These are phyloP conservation scores for Sylvicola cinctus DNA, from an alignment of 2,888 invertebrate species.

Conservation along the genomic window DNA sequence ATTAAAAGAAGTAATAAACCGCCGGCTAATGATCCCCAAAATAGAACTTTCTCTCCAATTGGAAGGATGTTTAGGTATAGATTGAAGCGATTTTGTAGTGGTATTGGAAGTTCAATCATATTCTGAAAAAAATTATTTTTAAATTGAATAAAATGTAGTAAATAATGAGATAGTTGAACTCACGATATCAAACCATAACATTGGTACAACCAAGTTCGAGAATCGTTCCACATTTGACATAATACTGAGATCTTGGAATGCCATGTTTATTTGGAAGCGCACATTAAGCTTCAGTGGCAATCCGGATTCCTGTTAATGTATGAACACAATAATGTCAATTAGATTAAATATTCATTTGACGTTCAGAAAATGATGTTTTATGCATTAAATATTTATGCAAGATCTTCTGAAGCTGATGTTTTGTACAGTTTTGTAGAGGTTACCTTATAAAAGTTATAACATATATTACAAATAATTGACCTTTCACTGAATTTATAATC, in stretches of 20 bases:
- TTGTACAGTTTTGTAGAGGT: too few species aligned
- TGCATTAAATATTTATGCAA: too few species aligned
- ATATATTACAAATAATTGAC: too few species aligned
- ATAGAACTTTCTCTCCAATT: slow-evolving; percentile 28
- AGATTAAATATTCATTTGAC: not conserved
- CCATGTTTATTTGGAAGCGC: slow-evolving; percentile 76
- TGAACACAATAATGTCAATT: not conserved
- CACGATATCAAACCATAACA: slow-evolving; percentile 82
- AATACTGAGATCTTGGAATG: slow-evolving; percentile 41
- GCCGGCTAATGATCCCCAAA: slow-evolving; percentile 17
- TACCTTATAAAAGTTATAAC: too few species aligned
- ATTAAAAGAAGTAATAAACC: slow-evolving; percentile 17
- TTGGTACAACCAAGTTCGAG: slow-evolving; percentile 49
- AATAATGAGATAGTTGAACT: too few species aligned
- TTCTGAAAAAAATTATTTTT: slow-evolving; percentile 25
- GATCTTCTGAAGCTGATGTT: too few species aligned
- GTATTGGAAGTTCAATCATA: slow-evolving; percentile 42
- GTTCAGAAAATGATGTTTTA: not conserved
- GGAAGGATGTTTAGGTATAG: slow-evolving; percentile 56
- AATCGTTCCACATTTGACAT: slow-evolving; percentile 48
- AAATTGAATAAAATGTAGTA: too few species aligned
- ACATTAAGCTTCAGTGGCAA: slow-evolving; percentile 57
- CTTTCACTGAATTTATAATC: too few species aligned
- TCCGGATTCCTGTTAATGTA: slow-evolving; percentile 47
- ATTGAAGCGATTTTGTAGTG: slow-evolving; percentile 39